Base-by-base conservation (phyloP, 2,888 invertebrate species). In the Fragum fragum region DNA sequence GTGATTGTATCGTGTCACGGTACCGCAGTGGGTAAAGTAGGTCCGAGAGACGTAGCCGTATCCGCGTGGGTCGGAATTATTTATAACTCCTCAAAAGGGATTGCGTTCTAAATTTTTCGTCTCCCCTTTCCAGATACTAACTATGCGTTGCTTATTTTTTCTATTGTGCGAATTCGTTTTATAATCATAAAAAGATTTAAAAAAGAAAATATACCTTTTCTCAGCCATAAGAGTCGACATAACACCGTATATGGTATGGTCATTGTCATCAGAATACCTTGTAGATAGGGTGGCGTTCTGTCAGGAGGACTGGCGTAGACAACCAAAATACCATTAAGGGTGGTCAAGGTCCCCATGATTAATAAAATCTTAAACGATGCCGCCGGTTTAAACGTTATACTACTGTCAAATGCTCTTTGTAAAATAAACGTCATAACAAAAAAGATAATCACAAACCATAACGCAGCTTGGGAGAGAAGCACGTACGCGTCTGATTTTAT, bases 231-330 rank as follows among this genome's bases (percentile, higher is more conserved):
- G 18, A 88, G 42, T 36, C 88, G 74, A 28, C 81, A 79, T 9
- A 89, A 28, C 7, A 90, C 85, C 0, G 89, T 88, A 42, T 85
- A 89, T 16, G 87, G 88, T 14, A 89, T 87, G 26, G 79, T 71
- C 21, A 83, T 88, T 3, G 88, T 87, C 21, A 79, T 71, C 28
- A 90, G 76, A 28, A 90, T 79, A 5, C 87, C 89, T 73, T 90
- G 90, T 21, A 90, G 73, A 76, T 89, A 89, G 0, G 89, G 88
- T 21, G 89, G 88, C 0, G 90, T 90, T 61, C 90, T 42, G 26
- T 75, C 57, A 0, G 88, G 85, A 9, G 83, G 86, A 77, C 88
- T 88, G 39, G 89, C 88, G 52, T 85, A 89, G 16, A 89, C 88
- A 11, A 89, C 84, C 16, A 89, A 68, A 16, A 90, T 66, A 0